phyloP scores from a whole-genome alignment of 2,888 invertebrate genomes.

The Hoplodrina blanda region DNA sequence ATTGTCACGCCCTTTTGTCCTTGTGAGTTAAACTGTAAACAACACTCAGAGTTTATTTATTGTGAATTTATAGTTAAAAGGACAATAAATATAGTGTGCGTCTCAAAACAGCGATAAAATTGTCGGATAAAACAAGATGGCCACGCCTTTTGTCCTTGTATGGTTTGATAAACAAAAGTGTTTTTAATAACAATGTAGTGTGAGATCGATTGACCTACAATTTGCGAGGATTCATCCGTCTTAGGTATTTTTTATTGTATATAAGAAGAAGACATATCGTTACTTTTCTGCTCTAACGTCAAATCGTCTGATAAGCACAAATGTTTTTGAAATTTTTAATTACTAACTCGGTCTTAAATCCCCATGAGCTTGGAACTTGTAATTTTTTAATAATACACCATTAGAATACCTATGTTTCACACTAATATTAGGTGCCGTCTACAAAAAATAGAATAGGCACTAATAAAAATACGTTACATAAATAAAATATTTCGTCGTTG shows the following conservation, averaged over 20 bases:
- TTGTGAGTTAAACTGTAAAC: constrained; percentile 17
- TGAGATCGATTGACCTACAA: constrained; percentile 1
- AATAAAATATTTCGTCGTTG: constrained; percentile 7
- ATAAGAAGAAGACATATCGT: no score
- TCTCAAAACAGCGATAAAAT: constrained; percentile 14
- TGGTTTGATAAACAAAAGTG: background rate
- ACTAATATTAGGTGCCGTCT: background rate
- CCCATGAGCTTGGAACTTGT: no score
- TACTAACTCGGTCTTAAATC: no score
- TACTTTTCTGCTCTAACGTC: no score
- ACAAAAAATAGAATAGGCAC: background rate
- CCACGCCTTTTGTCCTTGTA: constrained; percentile 34
- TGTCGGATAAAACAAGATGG: background rate
- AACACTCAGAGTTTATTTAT: constrained; percentile 24
- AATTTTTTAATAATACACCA: no score
- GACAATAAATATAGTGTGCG: constrained; percentile 19
- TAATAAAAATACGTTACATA: background rate
- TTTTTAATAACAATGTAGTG: background rate
- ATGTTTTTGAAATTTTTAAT: no score
- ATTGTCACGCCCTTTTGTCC: constrained; percentile 38
- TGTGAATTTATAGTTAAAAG: constrained; percentile 20
- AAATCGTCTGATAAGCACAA: no score
- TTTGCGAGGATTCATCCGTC: background rate
- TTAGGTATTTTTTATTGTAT: background rate
- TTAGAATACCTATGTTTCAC: no score